Evolutionary conservation across 2,113 vertebrate species (phyloP).

Genomic region (Callipepla squamata): DNA sequence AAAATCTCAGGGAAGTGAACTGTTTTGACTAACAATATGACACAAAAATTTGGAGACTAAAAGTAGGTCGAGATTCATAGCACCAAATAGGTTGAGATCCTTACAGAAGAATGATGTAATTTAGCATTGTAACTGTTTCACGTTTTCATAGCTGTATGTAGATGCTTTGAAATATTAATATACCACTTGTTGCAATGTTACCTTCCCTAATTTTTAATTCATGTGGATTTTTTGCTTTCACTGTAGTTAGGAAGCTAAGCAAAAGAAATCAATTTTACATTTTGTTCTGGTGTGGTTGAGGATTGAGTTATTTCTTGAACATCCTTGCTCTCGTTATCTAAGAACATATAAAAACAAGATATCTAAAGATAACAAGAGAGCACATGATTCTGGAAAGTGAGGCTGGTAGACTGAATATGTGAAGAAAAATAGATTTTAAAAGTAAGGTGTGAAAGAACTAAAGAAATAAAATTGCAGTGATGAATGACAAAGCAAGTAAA

Average conservation of each 20-base stretch:
- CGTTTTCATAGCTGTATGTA: not conserved
- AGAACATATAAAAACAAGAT: not conserved
- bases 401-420: not conserved
- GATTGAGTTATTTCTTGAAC: not conserved
- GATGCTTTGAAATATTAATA: not conserved
- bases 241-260: not conserved
- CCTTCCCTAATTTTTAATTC: not conserved
- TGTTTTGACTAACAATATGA: not conserved
- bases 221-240: not conserved
- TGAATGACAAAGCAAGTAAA: not conserved
- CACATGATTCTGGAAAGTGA: not conserved
- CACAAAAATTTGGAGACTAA: not conserved
- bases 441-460: not conserved
- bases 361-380: not conserved
- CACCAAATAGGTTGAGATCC: not conserved
- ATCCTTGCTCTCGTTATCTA: not conserved
- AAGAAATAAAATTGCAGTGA: not conserved
- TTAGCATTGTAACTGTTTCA: not conserved
- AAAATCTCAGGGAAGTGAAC: not conserved
- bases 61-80: not conserved
- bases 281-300: not conserved
- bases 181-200: not conserved
- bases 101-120: not conserved
- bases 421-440: not conserved
- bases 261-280: not conserved